Base-by-base conservation (phyloP, 2,113 vertebrate genomes). In the Megaceryle maxima region DNA sequence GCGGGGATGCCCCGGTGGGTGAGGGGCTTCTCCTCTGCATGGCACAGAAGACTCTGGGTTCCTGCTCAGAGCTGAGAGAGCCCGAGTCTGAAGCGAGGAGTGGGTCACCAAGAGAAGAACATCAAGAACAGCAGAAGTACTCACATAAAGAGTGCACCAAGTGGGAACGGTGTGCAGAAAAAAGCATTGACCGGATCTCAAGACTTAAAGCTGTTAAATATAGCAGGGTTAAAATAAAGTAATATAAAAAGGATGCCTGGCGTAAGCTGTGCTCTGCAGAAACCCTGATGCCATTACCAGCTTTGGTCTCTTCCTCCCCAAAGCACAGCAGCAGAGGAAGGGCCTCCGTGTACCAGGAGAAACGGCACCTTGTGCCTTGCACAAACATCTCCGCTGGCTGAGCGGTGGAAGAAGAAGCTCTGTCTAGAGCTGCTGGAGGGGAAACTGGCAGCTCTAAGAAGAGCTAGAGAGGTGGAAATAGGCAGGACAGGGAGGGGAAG, bases 281-380 rank as follows among this genome's bases (percentile, higher is more conserved):
- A 78, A 88, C 91, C 87, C 94, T 83, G 92, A 55, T n/a, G 87
- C 84, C 41, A 13, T 78, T 20, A 68, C 62, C 72, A 83, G 69
- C 90, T 94, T 93, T 79, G 83, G 90, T 69, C 87, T 95, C 94
- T 70, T 95, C 95, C 89, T 88, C 78, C 77, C 87, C 75, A 56
- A 73, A 94, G 90, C 89, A 46, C 87, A 83, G 89, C 79, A 89
- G 92, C 89, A 51, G 87, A 85, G 87, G 92, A 93, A 94, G 80
- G 48, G 68, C 83, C 72, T 74, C 90, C 44, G 82, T 28, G 83
- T 89, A 68, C 48, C 70, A 68, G 88, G 51, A 88, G 75, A 62
- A 90, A 35, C 0, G 1, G 50, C 33, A 35, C 19, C 87, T 72
- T 12, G 19, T 5, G 46, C 68, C 18, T 13, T 3, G 33, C 48